Percentiles rank a stretch among this genome's conserved stretches.
Evolutionary conservation across 2,113 vertebrate genomes (phyloP).

Genomic region (Brevimyrus niger): DNA sequence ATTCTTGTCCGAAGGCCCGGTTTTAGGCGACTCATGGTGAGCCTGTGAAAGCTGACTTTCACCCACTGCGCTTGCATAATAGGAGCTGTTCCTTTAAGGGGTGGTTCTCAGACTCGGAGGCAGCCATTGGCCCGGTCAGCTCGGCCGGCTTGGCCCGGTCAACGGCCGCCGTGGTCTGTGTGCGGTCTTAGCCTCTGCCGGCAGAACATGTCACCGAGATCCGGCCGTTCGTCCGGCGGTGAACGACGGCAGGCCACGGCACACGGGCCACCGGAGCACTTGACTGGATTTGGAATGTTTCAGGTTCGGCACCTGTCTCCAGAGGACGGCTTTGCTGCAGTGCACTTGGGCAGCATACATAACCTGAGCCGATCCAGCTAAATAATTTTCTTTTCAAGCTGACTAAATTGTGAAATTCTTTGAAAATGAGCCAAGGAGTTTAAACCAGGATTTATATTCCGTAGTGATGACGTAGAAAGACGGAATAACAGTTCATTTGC

Average conservation of each 20-base stretch:
- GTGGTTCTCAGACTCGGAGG: background rate
- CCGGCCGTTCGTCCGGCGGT: background rate
- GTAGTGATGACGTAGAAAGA: background rate
- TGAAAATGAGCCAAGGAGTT: background rate
- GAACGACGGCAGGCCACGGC: background rate
- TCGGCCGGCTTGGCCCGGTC: background rate
- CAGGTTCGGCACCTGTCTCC: background rate
- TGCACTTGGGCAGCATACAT: background rate
- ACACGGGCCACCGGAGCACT: background rate
- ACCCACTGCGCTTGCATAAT: constrained; percentile 1
- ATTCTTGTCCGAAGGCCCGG: background rate
- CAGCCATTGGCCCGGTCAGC: background rate
- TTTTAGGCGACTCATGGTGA: background rate
- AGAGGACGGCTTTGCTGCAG: background rate
- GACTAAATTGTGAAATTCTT: background rate
- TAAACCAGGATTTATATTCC: background rate
- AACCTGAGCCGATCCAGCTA: background rate
- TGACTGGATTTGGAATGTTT: background rate
- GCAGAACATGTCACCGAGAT: background rate
- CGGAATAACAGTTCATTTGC: background rate
- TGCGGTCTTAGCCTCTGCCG: background rate
- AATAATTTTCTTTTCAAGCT: background rate
- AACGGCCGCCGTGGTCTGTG: background rate
- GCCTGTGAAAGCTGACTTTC: background rate
- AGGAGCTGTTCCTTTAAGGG: background rate